A percentile compares a stretch with the other conserved stretches of the same genome.
phyloP scores from a whole-genome alignment of 2,113 vertebrate species.

The Oceanites oceanicus region DNA sequence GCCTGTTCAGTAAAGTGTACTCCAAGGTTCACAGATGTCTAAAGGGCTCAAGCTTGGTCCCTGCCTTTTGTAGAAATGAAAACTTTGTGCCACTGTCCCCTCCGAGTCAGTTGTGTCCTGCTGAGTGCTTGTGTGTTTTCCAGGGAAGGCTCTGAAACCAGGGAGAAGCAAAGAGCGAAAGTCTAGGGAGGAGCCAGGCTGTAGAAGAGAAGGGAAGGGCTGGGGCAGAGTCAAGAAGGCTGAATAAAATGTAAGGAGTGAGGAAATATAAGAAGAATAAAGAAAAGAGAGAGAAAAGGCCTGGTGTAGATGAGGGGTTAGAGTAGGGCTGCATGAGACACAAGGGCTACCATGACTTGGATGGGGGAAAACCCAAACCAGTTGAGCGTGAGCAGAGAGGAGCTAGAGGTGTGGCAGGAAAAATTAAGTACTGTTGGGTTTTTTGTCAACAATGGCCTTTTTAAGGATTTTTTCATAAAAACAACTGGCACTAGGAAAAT shows the following conservation, averaged over 20 bases:
- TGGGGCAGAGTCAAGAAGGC: neutral
- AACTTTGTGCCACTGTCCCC: neutral
- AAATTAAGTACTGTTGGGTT: neutral
- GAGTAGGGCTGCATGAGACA: neutral
- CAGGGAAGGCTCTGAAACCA: neutral
- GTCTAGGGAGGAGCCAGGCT: neutral
- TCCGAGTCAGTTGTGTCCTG: neutral
- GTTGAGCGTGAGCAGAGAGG: neutral
- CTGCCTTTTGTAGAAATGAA: neutral
- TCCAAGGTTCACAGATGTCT: neutral
- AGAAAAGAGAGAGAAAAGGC: neutral
- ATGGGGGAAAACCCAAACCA: neutral
- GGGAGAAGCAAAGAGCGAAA: neutral
- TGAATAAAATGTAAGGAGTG: neutral
- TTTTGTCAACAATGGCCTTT: neutral
- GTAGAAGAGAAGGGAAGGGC: neutral
- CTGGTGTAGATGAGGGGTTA: neutral
- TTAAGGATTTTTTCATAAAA: neutral
- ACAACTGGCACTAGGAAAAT: neutral
- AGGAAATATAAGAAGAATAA: neutral
- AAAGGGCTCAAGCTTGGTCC: neutral
- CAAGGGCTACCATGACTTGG: neutral
- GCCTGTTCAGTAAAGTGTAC: accelerated
- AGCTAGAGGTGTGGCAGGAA: neutral
- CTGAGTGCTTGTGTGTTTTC: neutral